These are phyloP conservation scores for Stegophylla sp. DNA, from an alignment of 2,888 invertebrate genomes.

Conservation along the genomic window DNA sequence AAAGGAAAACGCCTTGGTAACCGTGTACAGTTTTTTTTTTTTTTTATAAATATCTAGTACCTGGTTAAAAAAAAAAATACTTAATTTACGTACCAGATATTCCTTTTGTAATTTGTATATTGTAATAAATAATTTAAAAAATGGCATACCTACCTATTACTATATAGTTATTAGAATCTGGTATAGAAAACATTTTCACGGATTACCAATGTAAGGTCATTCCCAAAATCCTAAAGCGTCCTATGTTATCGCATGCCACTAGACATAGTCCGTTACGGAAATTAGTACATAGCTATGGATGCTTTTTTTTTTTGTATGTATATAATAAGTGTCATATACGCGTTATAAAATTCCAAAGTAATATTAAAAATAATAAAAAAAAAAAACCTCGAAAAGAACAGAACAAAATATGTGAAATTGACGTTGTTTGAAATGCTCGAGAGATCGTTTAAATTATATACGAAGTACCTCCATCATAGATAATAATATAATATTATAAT, in stretches of 20 bases:
- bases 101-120: no score
- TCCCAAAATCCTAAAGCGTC: no score
- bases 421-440: slow-evolving; percentile 11
- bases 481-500: background rate
- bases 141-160: no score
- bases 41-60: no score
- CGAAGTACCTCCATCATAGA: no score
- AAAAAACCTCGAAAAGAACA: background rate
- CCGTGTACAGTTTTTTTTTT: background rate
- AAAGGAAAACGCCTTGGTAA: background rate
- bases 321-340: no score
- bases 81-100: no score
- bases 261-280: slow-evolving; percentile 25
- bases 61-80: no score
- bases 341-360: slow-evolving; percentile 25
- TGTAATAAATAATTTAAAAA: no score
- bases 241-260: background rate
- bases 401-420: background rate
- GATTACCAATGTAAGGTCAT: slow-evolving; percentile 5
- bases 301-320: no score
- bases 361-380: background rate
- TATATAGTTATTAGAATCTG: background rate
- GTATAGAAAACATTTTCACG: background rate
- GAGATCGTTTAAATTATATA: slow-evolving; percentile 24
- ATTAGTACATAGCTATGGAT: no score